A percentile compares a stretch with the other conserved stretches of the same genome.
These are phyloP conservation scores for Nemapogon koenigi DNA, from an alignment of 2,888 invertebrate genomes.

Conservation along the genomic window DNA sequence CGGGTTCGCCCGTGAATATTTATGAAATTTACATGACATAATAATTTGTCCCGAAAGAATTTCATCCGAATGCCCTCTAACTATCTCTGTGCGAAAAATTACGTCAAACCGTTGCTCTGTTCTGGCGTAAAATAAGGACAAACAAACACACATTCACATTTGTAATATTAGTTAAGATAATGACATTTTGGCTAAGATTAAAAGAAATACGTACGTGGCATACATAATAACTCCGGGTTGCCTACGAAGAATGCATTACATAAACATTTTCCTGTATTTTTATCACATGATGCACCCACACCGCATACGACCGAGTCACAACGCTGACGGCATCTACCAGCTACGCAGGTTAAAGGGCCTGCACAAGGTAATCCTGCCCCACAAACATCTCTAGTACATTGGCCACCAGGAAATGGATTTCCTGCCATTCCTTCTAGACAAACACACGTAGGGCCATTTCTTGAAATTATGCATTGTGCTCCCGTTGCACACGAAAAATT, in stretches of 20 bases:
- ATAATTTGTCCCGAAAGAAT: no score
- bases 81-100: no score
- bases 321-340: slow-evolving; percentile 86
- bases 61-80: no score
- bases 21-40: no score
- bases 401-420: slow-evolving; percentile 91
- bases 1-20: no score
- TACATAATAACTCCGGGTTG: slow-evolving; percentile 87
- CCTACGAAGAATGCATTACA: slow-evolving; percentile 89
- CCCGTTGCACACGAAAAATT: slow-evolving; percentile 80
- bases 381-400: slow-evolving; percentile 82
- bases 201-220: slow-evolving; percentile 92
- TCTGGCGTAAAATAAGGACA: no score
- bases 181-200: no score
- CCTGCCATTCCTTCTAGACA: slow-evolving; percentile 87
- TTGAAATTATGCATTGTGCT: slow-evolving; percentile 85
- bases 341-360: slow-evolving; percentile 81
- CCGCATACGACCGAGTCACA: slow-evolving; percentile 89
- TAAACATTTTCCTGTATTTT: slow-evolving; percentile 79
- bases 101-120: no score
- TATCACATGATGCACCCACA: slow-evolving; percentile 86
- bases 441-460: slow-evolving; percentile 85
- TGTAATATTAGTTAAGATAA: no score
- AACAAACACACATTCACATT: no score
- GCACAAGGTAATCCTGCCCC: slow-evolving; percentile 78